Base-by-base conservation (phyloP, 2,888 invertebrate species). In the Epirrhoe alternata region DNA sequence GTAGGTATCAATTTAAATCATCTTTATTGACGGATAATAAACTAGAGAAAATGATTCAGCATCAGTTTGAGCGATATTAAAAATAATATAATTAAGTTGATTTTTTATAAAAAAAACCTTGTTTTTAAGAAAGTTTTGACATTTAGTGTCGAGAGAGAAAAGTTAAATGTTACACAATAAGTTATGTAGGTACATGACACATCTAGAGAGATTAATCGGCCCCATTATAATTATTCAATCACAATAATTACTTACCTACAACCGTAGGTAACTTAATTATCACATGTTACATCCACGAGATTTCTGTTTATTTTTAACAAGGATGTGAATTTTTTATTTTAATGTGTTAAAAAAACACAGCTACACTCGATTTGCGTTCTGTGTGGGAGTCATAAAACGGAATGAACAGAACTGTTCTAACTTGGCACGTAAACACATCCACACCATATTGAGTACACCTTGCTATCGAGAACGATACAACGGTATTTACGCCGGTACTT, bases 401-500 rank as follows among this genome's bases (percentile, higher is more conserved):
- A 12, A 10, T 42, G 38, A 12, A 5, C 12, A 42, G 12, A 42
- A 12, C 47, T 6, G 47, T 47, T 47, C 6, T 47, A 47, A 47
- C 47, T 47, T 47, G 1, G 47, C 47, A 47, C 47, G 35, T 35
- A 14, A 16, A 47, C 16, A 47, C 16, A 14, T 47, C 14, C 47
- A 47, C 2, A 6, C 10, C 6, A 7, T 5, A 33, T n/a, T 10
- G 8, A 16, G 16, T 45, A 45, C 38, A 42, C 38, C 38, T 42
- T 42, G 12, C 12, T 42, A 42, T 47, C 10, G 14, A 45, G 6
- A 47, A 38, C 61, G 55, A 63, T 54, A 59, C 49, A 31, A 17
- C 14, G 31, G 50, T 5, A 55, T 56, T 42, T 12, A 5, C 56
- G 38, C 16, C 49, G 49, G 61, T 38, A 14, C 49, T 24, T 24